A percentile compares a stretch with the other conserved stretches of the same genome.
Evolutionary conservation across 2,113 vertebrate genomes (phyloP).

Genomic region (Plotosus lineatus): DNA sequence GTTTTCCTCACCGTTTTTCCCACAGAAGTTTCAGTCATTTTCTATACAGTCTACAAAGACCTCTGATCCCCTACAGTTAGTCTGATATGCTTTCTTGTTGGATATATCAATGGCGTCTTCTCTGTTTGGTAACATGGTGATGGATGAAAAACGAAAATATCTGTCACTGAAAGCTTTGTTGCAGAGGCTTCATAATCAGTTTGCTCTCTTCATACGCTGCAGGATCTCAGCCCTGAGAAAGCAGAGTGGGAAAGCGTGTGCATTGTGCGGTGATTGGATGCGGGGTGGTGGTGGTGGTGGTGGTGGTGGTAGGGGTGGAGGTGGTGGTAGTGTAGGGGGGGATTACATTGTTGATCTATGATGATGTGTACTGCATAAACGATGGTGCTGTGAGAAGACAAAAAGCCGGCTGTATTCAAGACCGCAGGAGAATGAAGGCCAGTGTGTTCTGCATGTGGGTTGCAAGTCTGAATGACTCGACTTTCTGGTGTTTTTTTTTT

Average conservation of each 20-base stretch:
- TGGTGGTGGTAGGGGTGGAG: no score
- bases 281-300: no score
- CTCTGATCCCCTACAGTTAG: not conserved
- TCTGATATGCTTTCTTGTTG: not conserved
- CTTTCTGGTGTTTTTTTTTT: conserved; percentile 1
- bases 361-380: not conserved
- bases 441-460: conserved; percentile 6
- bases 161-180: not conserved
- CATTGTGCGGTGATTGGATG: not conserved
- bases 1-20: no score
- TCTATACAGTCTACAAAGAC: not conserved
- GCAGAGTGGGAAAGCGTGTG: not conserved
- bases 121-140: not conserved
- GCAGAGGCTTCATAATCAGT: not conserved
- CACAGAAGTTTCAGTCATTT: not conserved
- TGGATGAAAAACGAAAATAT: not conserved
- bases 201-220: not conserved
- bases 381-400: not conserved
- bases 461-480: conserved; percentile 13
- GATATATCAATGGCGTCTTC: not conserved
- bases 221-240: not conserved
- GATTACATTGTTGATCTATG: not conserved
- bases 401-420: not conserved
- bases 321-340: no score
- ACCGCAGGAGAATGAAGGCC: not conserved